Conservation (phyloP, 2,888 invertebrate species). For the Melieria picta region DNA sequence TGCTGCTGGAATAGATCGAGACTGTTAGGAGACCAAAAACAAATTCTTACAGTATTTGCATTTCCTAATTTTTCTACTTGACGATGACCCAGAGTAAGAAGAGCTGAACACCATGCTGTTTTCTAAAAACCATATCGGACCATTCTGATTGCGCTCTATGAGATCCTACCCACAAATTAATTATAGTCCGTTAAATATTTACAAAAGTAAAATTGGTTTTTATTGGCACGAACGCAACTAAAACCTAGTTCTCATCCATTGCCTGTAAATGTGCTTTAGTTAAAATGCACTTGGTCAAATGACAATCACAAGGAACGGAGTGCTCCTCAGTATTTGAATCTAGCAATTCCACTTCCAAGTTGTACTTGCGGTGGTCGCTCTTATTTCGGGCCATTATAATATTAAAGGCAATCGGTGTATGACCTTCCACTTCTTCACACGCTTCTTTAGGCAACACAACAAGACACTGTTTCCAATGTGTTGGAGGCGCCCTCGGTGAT, state of each 20-base stretch:
- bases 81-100: too few species aligned
- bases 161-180: too few species aligned
- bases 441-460: constrained; percentile 78
- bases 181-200: too few species aligned
- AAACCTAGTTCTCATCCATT: constrained; percentile 46
- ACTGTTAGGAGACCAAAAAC: too few species aligned
- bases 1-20: too few species aligned
- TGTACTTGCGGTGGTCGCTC: constrained; percentile 68
- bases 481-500: constrained; percentile 77
- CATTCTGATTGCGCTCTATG: too few species aligned
- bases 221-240: too few species aligned
- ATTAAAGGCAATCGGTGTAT: constrained; percentile 77
- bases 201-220: too few species aligned
- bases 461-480: constrained; percentile 96
- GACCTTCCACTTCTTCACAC: constrained; percentile 66
- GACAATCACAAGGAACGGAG: constrained; percentile 80
- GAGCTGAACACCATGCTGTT: too few species aligned
- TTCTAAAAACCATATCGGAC: too few species aligned
- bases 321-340: constrained; percentile 78
- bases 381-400: constrained; percentile 69
- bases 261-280: constrained; percentile 67
- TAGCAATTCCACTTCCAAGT: constrained; percentile 75
- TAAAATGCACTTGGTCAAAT: constrained; percentile 82
- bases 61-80: too few species aligned
- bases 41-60: too few species aligned